Base-by-base conservation (phyloP, 1,140 invertebrate genomes). In the Radopholus similis region DNA sequence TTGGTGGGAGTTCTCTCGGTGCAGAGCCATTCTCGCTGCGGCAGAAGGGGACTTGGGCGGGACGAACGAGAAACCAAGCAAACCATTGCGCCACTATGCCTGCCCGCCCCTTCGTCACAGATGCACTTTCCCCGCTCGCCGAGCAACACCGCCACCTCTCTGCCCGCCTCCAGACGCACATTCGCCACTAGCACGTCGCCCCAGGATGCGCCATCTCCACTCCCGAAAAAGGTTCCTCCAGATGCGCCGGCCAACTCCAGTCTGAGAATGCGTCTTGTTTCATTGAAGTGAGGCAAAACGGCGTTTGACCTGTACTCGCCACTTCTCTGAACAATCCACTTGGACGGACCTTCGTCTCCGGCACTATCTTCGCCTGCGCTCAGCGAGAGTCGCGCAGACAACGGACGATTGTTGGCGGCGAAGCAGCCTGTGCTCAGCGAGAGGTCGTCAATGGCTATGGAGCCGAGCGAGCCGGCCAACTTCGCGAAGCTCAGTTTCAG, bases 381-480 rank as follows among this genome's bases (percentile, higher is more conserved):
- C 30, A 13, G 47, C 9, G 47, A 13, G 8, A 51, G 30, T 11
- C 47, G 47, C 9, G 9, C 21, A 35, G 40, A 35, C 30, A 59
- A 59, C 34, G 23, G 40, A 13, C 26, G 21, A 2, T 11, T 44
- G 13, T 21, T 9, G 23, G 30, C 56, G 34, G 9, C 30, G 64
- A 75, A 75, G 38, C 73, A 75, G 51, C 68, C 73, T 13, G 73
- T 74, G n/a, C 73, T 75, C 34, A 75, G 35, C 34, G 73, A 55
- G 26, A 75, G 66, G 49, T 75, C 76, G 47, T 75, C 75, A 38
- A 75, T 75, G 23, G 71, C 64, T 47, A 75, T 64, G 40, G 70
- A 75, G 15, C 57, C 71, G 44, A 53, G 15, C 23, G 77, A 71
- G 23, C 67, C 68, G 49, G 77, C 44, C 26, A 78, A 37, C 56